Conservation (phyloP, 2,797 vertebrate genomes). For the Acipenser transmontanus region DNA sequence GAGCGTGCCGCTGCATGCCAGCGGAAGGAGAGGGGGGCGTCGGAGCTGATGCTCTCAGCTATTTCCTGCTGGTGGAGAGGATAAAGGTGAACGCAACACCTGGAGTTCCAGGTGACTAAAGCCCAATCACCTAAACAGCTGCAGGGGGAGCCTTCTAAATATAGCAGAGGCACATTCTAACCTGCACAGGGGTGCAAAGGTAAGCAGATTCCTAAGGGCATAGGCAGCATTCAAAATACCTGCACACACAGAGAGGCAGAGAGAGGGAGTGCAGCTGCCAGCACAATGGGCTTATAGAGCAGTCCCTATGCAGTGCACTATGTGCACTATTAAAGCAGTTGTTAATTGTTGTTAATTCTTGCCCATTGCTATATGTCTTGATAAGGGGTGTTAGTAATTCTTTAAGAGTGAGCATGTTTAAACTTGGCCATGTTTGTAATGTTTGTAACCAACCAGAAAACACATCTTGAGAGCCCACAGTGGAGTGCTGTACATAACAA, state of each 20-base stretch:
- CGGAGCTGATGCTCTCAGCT: background rate
- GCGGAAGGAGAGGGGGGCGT: background rate
- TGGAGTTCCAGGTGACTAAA: conserved; percentile 1
- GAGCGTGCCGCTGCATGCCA: background rate
- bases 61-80: background rate
- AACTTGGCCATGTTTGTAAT: too few species aligned
- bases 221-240: background rate
- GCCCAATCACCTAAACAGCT: background rate
- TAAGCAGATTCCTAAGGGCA: background rate
- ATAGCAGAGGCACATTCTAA: background rate
- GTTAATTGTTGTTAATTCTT: too few species aligned
- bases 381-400: too few species aligned
- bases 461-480: too few species aligned
- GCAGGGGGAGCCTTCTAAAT: background rate
- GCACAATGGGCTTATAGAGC: background rate
- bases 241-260: background rate
- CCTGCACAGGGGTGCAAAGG: background rate
- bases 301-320: too few species aligned
- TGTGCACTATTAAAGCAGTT: too few species aligned
- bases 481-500: too few species aligned
- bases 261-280: background rate
- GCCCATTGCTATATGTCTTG: too few species aligned
- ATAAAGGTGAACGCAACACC: background rate
- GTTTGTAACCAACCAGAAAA: too few species aligned
- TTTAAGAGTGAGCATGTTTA: too few species aligned